These are phyloP conservation scores for Leptoclinus maculatus DNA, from an alignment of 2,797 vertebrate species.

Conservation along the genomic window DNA sequence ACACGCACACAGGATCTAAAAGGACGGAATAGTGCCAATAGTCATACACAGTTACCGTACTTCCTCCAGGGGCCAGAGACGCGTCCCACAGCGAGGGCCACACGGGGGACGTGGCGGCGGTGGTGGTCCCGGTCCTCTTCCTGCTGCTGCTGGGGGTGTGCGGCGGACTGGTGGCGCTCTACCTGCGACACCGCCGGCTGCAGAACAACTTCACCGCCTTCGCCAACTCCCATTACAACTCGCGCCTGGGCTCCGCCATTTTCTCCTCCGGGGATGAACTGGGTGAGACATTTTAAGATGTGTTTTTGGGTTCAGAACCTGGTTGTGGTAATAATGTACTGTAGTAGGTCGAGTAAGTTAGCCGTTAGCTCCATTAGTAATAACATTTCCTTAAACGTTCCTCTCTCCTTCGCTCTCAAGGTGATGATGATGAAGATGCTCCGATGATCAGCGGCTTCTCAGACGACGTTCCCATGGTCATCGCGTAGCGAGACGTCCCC, in stretches of 20 bases:
- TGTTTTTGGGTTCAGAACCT: background rate
- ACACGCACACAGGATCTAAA: background rate
- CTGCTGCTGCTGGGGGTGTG: conserved; percentile 92
- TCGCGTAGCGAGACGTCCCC: conserved; percentile 87
- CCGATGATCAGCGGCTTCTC: conserved; percentile 99
- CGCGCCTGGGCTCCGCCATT: conserved; percentile 94
- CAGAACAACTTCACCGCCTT: conserved; percentile 97
- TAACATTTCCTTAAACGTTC: background rate
- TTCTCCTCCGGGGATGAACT: conserved; percentile 98
- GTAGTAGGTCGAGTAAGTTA: too few relatives aligned
- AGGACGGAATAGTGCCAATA: too few relatives aligned
- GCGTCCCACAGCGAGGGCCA: conserved; percentile 51
- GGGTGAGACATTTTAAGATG: conserved; percentile 76
- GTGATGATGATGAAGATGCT: conserved; percentile 96
- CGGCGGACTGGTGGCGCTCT: conserved; percentile 88
- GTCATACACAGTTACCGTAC: background rate
- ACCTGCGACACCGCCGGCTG: conserved; percentile 92
- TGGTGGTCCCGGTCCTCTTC: conserved; percentile 95
- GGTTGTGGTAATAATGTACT: background rate
- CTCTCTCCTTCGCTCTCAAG: conserved; percentile 68
- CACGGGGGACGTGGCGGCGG: conserved; percentile 87
- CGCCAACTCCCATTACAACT: conserved; percentile 98
- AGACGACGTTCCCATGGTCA: conserved; percentile 98
- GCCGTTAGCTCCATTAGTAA: too few relatives aligned
- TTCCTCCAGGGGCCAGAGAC: conserved; percentile 74